Evolutionary conservation across 2,113 vertebrate genomes (phyloP), one percentile per base, ranked within the genome.

Genomic region (Colinus virginianus): DNA sequence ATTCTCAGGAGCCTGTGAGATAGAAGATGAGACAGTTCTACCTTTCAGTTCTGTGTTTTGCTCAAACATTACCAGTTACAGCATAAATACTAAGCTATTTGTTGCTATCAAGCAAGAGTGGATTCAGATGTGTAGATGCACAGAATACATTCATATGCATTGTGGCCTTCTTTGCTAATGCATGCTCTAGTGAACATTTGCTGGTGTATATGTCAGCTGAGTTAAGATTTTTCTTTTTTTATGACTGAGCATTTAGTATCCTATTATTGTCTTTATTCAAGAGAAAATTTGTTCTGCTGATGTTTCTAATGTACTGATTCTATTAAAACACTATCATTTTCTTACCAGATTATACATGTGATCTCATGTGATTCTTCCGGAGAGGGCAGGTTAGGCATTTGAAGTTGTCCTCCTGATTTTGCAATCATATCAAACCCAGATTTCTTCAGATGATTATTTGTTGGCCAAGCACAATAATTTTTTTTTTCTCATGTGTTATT

Each of bases 321-420:
- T 84, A 20, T 67, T 81, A 63, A 51, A 51, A 76, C 3, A 13
- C 11, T 18, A 5, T 49, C 0, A 0, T 5, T 77, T 82, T 82
- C 49, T 21, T 45, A 2, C 62, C 72, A 63, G 0, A 0, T 43
- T 36, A 66, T 59, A 21, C 45, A 1, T 32, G 10, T 76, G 23
- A 45, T 61, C 36, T 76, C 67, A 43, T 40, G 40, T 40, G 59
- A 69, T 78, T 45, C 32, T 83, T 94, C 34, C 23, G 77, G 26
- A 32, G 7, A 72, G 28, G 45, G 20, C 63, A 90, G 51, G 25
- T 32, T 61, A 38, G 36, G 68, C n/a, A 5, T 87, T 46, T 78
- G 71, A 20, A 76, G 19, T 74, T 87, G 69, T 42, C 40, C n/a
- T 81, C 13, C 40, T 76, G 67, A 84, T 89, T 94, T 56, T 63